Evolutionary conservation across 2,113 vertebrate species (phyloP).

Genomic region (Emydocephalus ijimae): DNA sequence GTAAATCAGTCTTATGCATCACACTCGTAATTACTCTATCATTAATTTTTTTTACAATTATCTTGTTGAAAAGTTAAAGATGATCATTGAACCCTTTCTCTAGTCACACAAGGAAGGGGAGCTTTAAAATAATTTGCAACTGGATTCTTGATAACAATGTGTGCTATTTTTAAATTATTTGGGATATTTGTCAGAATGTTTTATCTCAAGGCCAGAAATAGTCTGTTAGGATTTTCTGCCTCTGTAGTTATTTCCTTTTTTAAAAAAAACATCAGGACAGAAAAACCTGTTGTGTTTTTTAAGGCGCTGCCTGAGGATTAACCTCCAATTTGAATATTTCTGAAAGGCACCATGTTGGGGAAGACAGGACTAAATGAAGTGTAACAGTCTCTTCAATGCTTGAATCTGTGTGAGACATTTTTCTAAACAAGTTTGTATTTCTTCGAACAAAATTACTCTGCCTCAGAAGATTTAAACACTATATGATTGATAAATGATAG

Average conservation of each 20-base stretch:
- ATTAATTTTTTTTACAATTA: constrained; percentile 67
- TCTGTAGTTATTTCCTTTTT: background rate
- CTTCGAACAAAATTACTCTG: background rate
- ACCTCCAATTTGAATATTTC: background rate
- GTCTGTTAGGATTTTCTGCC: constrained; percentile 27
- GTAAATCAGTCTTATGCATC: constrained; percentile 58
- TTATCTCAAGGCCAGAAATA: constrained; percentile 35
- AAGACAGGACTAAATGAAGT: background rate
- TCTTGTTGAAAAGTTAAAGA: constrained; percentile 68
- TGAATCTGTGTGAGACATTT: background rate
- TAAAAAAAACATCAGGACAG: background rate
- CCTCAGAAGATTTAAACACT: background rate
- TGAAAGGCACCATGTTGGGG: background rate
- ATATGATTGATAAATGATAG: background rate
- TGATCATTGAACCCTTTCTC: constrained; percentile 58
- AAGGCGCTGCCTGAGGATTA: background rate
- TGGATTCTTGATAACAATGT: constrained; percentile 59
- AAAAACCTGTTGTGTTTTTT: background rate
- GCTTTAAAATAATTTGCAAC: constrained; percentile 56
- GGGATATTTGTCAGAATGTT: constrained; percentile 61
- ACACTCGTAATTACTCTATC: constrained; percentile 60
- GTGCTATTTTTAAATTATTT: constrained; percentile 44
- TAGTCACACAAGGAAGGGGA: constrained; percentile 42
- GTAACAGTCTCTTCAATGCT: background rate
- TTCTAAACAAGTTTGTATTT: background rate